Conservation (phyloP, 2,797 vertebrate species). For the Danio kyathit region DNA sequence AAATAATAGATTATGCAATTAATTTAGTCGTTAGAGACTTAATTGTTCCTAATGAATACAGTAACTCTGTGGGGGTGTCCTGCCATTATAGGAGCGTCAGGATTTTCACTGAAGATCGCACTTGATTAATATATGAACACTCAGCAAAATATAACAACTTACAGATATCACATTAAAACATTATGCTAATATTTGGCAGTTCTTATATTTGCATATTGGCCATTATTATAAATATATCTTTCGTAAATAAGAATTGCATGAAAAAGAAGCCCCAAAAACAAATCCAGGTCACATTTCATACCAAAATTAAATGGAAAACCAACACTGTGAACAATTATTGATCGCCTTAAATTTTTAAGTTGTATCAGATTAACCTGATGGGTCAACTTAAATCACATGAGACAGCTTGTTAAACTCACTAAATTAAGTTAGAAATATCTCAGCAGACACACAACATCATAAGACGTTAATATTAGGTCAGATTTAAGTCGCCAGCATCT, state of each 20-base stretch:
- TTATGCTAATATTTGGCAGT: background rate
- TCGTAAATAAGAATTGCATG: background rate
- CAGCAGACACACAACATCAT: no score
- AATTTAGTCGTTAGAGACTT: constrained; percentile 82
- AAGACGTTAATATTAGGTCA: no score
- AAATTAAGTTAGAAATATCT: no score
- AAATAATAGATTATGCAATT: constrained; percentile 84
- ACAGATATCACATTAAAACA: background rate
- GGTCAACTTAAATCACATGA: no score
- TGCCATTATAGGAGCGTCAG: constrained; percentile 35
- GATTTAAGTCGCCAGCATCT: no score
- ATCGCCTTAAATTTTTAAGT: no score
- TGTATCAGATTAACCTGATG: no score
- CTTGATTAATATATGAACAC: constrained; percentile 49
- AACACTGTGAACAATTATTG: no score
- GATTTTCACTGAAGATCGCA: constrained; percentile 26
- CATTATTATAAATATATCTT: background rate
- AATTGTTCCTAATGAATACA: constrained; percentile 79
- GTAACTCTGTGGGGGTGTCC: constrained; percentile 57
- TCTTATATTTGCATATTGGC: background rate
- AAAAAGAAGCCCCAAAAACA: background rate
- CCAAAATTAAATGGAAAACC: background rate
- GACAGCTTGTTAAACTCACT: no score
- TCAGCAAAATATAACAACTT: constrained; percentile 27
- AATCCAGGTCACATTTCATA: background rate